Percentiles rank a stretch among this genome's conserved stretches.
Evolutionary conservation across 2,113 vertebrate species (phyloP).

Genomic region (Psettodes erumei): DNA sequence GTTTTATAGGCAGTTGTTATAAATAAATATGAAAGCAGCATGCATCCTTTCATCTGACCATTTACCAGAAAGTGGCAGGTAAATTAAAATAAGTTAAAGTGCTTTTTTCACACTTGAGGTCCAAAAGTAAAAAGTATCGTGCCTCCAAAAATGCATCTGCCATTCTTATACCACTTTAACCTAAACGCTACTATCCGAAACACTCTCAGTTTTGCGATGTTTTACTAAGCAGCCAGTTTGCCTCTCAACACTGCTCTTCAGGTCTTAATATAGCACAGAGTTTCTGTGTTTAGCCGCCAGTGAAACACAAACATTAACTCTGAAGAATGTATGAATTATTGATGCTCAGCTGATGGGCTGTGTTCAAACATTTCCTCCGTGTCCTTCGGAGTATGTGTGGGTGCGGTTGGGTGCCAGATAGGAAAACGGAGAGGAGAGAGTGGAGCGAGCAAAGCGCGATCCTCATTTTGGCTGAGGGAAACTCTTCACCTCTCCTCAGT

Average conservation of each 20-base stretch:
- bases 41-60: neutral
- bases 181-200: neutral
- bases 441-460: conserved; percentile 1
- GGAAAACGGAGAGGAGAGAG: conserved; percentile 7
- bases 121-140: neutral
- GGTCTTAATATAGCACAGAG: conserved; percentile 58
- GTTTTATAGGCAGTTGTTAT: too few species aligned
- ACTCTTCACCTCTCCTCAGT: conserved; percentile 34
- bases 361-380: conserved; percentile 29
- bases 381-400: neutral
- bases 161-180: neutral
- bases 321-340: conserved; percentile 69
- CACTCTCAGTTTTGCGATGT: conserved; percentile 1
- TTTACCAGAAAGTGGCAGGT: neutral
- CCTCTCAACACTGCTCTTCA: conserved; percentile 19
- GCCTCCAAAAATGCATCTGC: neutral
- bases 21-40: neutral
- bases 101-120: too few species aligned
- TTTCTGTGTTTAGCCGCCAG: conserved; percentile 35
- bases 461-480: conserved; percentile 34
- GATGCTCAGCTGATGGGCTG: conserved; percentile 54
- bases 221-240: conserved; percentile 42
- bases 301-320: conserved; percentile 60
- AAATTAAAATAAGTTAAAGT: neutral
- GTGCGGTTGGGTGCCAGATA: neutral